Conservation (phyloP, 2,797 vertebrate species). For the Euthynnus affinis region DNA sequence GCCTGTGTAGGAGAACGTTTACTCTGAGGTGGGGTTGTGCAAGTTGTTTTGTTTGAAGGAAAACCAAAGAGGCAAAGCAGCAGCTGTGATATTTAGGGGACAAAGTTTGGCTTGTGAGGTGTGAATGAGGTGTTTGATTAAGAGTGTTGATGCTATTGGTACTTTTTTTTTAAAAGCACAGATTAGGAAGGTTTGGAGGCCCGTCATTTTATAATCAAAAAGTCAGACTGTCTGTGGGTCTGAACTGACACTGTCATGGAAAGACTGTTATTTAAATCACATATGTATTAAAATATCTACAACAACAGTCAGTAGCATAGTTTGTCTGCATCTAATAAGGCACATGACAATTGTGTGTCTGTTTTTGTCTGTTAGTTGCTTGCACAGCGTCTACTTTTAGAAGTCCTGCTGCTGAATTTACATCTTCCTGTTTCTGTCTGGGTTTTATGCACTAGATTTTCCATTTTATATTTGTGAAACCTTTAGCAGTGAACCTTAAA, state of each 20-base stretch:
- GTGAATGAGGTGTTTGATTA: slow-evolving; percentile 53
- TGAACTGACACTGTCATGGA: slow-evolving; percentile 34
- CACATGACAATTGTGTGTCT: slow-evolving; percentile 56
- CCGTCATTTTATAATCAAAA: slow-evolving; percentile 18
- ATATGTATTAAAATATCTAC: slow-evolving; percentile 45
- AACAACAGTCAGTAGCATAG: slow-evolving; percentile 18
- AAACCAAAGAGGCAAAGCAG: slow-evolving; percentile 30
- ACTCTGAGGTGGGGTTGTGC: slow-evolving; percentile 50
- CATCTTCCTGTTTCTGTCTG: slow-evolving; percentile 49
- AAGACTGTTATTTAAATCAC: slow-evolving; percentile 53
- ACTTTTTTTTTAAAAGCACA: slow-evolving; percentile 20
- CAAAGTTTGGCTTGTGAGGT: slow-evolving; percentile 44
- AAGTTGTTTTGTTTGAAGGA: slow-evolving; percentile 60
- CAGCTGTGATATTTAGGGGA: slow-evolving; percentile 39
- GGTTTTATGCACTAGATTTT: slow-evolving; percentile 38
- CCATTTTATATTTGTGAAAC: slow-evolving; percentile 39
- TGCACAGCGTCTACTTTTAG: slow-evolving; percentile 48
- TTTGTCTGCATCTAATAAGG: slow-evolving; percentile 40
- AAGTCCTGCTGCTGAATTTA: slow-evolving; percentile 21
- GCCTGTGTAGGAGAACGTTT: slow-evolving; percentile 56
- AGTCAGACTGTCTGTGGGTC: slow-evolving; percentile 11
- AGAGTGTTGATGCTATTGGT: slow-evolving; percentile 39
- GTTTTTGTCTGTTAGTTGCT: slow-evolving; percentile 42
- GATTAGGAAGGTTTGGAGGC: not conserved
- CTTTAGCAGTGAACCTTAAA: slow-evolving; percentile 20